Conservation (phyloP, 2,888 invertebrate genomes). For the Oegoconia quadripuncta region DNA sequence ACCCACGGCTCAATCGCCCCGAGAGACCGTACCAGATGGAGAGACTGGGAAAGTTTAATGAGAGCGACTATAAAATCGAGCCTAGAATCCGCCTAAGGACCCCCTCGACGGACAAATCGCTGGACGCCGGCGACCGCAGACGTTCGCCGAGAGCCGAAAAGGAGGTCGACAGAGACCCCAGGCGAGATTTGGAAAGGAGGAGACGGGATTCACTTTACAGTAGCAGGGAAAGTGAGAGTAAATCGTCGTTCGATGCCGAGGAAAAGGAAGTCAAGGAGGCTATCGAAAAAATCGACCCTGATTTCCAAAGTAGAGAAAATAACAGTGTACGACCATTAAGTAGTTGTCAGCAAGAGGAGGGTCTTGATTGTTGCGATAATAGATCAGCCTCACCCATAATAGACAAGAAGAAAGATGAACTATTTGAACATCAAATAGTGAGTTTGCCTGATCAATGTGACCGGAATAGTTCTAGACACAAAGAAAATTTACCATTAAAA, state of each 20-base stretch:
- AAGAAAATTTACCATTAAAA: conserved; percentile 39
- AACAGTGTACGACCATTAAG: conserved; percentile 11
- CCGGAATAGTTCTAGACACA: conserved; percentile 38
- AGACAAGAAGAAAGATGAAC: conserved; percentile 8
- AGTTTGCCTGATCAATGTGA: conserved; percentile 19
- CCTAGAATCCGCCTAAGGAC: conserved; percentile 77
- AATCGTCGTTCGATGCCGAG: conserved; percentile 29
- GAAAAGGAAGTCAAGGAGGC: conserved; percentile 31
- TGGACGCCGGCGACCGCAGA: conserved; percentile 32
- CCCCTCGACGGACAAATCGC: conserved; percentile 41
- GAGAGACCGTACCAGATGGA: conserved; percentile 33
- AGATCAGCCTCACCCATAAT: conserved; percentile 1
- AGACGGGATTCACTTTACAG: conserved; percentile 32
- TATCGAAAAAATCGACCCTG: conserved; percentile 33
- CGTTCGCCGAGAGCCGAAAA: conserved; percentile 34
- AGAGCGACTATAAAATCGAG: conserved; percentile 41
- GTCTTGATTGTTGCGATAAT: conserved; percentile 11
- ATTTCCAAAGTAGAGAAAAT: conserved; percentile 29
- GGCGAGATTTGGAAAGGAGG: conserved; percentile 47
- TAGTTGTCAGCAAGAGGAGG: conserved; percentile 15
- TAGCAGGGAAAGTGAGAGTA: conserved; percentile 27
- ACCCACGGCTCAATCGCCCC: conserved; percentile 40
- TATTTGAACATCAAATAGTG: conserved; percentile 8
- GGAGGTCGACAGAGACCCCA: conserved; percentile 34
- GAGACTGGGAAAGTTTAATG: conserved; percentile 36